Evolutionary conservation across 2,797 vertebrate species (phyloP), one percentile per base, ranked within the genome.

Genomic region (Discoglossus pictus): DNA sequence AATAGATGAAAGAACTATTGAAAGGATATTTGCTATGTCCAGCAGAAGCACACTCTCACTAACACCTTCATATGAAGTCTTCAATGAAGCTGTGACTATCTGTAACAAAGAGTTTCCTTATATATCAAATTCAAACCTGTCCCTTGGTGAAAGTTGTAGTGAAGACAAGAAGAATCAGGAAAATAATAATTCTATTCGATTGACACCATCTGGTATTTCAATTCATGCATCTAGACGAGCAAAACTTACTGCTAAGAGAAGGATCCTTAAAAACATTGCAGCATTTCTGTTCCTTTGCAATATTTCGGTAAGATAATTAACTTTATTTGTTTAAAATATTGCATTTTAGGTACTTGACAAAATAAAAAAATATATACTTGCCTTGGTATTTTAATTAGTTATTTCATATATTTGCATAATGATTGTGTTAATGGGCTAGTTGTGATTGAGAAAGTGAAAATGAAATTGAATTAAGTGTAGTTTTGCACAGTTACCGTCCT

Each of bases 251-350:
- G 66, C 76, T 63, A 92, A 90, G 84, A 91, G 92, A 39, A 88
- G 86, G 73, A 75, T 94, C 72, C 83, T 99, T 60, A 96, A 93
- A 84, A 99, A 98, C 71, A 90, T 98, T 0, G 78, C 92, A 0
- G 87, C 93, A 4, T 98, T 98, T 76, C 78, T 98, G 55, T 91
- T 99, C 67, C 90, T 99, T 76, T 95, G 93, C 84, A 99, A 99
- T 70, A 90, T 97, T 77, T 96, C 95, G 83, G 97, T 99, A 90
- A 93, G 91, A 7, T 64, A 51, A 69, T 51, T 2, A 10, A 39
- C 13, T 62, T 20, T 44, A 12, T 60, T 27, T 62, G 69, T 44
- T 75, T 36, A 75, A 53, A 81, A 96, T 95, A 86, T 99, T 12
- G 98, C n/a, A 25, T 17, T 16, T 44, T 42, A 7, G n/a, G 3